Percentiles rank a stretch among this genome's conserved stretches.
Evolutionary conservation across 2,113 vertebrate genomes (phyloP).

Genomic region (Corythaixoides concolor): DNA sequence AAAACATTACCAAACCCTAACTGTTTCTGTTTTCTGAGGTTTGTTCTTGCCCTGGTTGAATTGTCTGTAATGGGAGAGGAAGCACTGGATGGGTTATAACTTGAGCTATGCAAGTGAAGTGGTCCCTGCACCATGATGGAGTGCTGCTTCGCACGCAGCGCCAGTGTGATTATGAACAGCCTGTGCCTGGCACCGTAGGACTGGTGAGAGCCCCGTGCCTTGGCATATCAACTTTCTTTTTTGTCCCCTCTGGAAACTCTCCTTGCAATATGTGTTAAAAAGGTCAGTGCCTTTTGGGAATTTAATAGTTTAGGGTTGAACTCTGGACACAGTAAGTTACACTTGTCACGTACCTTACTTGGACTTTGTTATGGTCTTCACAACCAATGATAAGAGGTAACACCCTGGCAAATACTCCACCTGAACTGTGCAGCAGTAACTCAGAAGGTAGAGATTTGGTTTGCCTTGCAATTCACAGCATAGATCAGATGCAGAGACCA

Average conservation of each 20-base stretch:
- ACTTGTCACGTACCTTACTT: neutral
- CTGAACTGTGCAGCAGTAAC: neutral
- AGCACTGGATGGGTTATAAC: neutral
- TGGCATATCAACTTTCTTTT: neutral
- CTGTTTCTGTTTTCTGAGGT: neutral
- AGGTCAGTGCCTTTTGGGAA: neutral
- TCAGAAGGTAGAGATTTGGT: neutral
- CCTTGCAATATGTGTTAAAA: neutral
- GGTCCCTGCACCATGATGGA: neutral
- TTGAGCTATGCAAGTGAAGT: accelerated
- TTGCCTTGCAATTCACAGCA: neutral
- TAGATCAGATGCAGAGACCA: neutral
- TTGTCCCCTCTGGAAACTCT: neutral
- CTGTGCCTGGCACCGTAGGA: neutral
- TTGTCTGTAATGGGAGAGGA: neutral
- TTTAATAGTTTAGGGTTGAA: neutral
- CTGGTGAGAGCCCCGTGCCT: neutral
- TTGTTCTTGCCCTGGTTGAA: neutral
- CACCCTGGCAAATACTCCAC: neutral
- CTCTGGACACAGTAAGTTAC: accelerated
- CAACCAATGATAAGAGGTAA: neutral
- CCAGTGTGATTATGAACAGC: neutral
- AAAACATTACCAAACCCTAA: neutral
- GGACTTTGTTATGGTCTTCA: neutral
- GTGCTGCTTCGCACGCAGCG: neutral